These are phyloP conservation scores for Pseudolycoriella hygida DNA, from an alignment of 2,888 invertebrate genomes.

Conservation along the genomic window DNA sequence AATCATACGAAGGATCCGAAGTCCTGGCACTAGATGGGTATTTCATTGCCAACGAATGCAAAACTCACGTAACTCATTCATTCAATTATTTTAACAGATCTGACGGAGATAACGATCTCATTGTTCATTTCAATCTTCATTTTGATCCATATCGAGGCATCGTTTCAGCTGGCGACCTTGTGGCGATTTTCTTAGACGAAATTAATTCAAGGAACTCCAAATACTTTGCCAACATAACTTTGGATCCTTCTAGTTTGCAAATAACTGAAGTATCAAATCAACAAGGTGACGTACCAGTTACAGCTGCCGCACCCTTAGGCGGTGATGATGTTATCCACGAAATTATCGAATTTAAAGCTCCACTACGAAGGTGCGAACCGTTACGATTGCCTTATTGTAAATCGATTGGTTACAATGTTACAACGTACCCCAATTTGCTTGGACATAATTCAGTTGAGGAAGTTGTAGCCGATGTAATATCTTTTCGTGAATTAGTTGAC, in stretches of 20 bases:
- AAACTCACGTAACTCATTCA: conserved; percentile 6
- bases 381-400: conserved; percentile 51
- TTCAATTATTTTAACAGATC: conserved; percentile 18
- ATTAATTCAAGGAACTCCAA: conserved; percentile 36
- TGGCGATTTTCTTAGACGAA: conserved; percentile 46
- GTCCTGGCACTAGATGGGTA: conserved; percentile 75
- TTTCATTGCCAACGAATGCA: conserved; percentile 1
- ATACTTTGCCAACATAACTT: conserved; percentile 44
- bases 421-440: conserved; percentile 68
- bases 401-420: conserved; percentile 55
- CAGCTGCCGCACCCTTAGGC: conserved; percentile 26
- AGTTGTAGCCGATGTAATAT: conserved; percentile 56
- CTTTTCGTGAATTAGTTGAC: conserved; percentile 73
- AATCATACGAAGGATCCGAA: conserved; percentile 62
- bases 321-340: conserved; percentile 22
- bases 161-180: conserved; percentile 46
- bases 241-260: conserved; percentile 44
- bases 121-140: conserved; percentile 71
- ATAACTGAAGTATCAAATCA: conserved; percentile 35
- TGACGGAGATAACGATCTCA: conserved; percentile 47
- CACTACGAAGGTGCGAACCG: conserved; percentile 46
- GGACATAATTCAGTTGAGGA: conserved; percentile 42
- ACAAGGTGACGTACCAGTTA: conserved; percentile 23
- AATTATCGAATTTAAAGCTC: conserved; percentile 29
- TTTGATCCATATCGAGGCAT: conserved; percentile 60